Evolutionary conservation across 1,140 invertebrate genomes (phyloP), one percentile per base, ranked within the genome.

Genomic region (Dryas iulia): DNA sequence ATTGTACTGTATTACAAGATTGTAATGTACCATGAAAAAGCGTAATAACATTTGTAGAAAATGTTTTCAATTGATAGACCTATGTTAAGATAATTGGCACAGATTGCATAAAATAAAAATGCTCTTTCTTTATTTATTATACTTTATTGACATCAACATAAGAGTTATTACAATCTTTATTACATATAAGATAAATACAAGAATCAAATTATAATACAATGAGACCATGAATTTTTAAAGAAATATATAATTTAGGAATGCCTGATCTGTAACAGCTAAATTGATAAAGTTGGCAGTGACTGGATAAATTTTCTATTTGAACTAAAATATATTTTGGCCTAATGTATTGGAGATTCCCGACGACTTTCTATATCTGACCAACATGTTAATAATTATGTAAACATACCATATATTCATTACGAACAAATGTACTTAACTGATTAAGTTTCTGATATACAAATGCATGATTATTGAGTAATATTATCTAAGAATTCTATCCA

Each of bases 111-210:
- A 14, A 12, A 39, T 6, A 18, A 47, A 8, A 47, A 47, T 14
- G 7, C 8, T 14, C 8, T 21, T 18, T 47, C 21, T 6, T 72
- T 76, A 61, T 82, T 81, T 81, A 79, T 75, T 72, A 73, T 75
- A 74, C 75, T 90, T 89, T 90, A 90, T 84, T 88, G 84, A 83
- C 79, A 87, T 87, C 78, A 88, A 90, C 80, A 82, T 86, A 85
- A 73, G 79, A 76, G 82, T 79, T 77, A 87, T 78, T 86, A 88
- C 71, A 83, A 81, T 86, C 73, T 83, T 82, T 74, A 81, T 83
- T 82, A 84, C 82, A 80, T 84, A 81, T 81, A 82, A 83, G 81
- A 86, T 84, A 87, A 85, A 85, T 90, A 87, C 80, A 85, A 83
- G 78, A 86, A 47, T 61, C 78, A 87, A 87, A 89, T 83, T 87